Evolutionary conservation across 2,797 vertebrate genomes (phyloP).

Genomic region (Telmatherina bonti): DNA sequence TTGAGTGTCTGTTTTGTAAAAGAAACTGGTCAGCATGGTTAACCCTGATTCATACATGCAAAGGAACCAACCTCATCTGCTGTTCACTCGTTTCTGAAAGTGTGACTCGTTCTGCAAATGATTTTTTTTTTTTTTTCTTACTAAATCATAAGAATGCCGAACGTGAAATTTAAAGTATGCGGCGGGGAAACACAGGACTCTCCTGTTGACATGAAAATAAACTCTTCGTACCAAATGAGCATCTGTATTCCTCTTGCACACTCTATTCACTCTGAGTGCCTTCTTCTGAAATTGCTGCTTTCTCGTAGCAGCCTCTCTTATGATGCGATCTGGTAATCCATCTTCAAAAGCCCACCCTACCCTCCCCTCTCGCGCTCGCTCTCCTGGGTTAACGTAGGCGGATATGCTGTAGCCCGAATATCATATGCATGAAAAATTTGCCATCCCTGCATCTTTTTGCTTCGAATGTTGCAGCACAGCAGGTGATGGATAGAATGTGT

Average conservation of each 20-base stretch:
- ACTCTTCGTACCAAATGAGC: slow-evolving; percentile 43
- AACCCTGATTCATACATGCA: slow-evolving; percentile 54
- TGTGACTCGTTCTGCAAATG: slow-evolving; percentile 1
- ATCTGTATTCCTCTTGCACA: slow-evolving; percentile 56
- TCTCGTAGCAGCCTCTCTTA: slow-evolving; percentile 55
- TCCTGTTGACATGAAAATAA: slow-evolving; percentile 63
- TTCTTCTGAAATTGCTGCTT: slow-evolving; percentile 59
- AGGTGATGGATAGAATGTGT: slow-evolving; percentile 74
- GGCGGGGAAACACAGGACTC: slow-evolving; percentile 29
- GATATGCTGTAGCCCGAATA: slow-evolving; percentile 58
- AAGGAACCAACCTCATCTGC: slow-evolving; percentile 19
- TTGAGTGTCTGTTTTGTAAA: slow-evolving; percentile 47
- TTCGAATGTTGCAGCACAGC: slow-evolving; percentile 49
- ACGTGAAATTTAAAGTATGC: slow-evolving; percentile 20
- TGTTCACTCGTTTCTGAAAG: slow-evolving; percentile 29
- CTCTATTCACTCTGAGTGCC: slow-evolving; percentile 47
- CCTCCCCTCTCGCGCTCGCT: background rate
- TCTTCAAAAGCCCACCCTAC: slow-evolving; percentile 64
- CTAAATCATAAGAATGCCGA: slow-evolving; percentile 30
- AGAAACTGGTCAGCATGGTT: slow-evolving; percentile 44
- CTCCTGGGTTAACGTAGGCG: slow-evolving; percentile 63
- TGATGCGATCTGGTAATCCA: slow-evolving; percentile 74
- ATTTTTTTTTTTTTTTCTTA: slow-evolving; percentile 11
- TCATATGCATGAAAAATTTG: slow-evolving; percentile 74
- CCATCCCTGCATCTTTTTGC: slow-evolving; percentile 66